Evolutionary conservation across 64 coral and sea anemone genomes (phyloP).

Genomic region (Cladopsammia gracilis): DNA sequence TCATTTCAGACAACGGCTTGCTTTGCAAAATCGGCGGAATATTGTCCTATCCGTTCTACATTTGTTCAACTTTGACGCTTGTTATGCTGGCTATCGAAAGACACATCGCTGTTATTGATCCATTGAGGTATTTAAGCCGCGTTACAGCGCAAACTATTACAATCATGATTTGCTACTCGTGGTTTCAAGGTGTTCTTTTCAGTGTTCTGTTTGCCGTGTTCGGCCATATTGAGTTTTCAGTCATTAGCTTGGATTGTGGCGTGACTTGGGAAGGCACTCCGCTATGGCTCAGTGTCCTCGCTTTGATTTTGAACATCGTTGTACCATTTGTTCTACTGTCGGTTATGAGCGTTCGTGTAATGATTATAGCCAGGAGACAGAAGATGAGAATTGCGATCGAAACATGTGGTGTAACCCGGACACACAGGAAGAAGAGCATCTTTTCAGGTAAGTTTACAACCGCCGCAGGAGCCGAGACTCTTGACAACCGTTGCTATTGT

Average conservation of each 20-base stretch:
- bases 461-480: no score
- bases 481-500: neutral
- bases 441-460: conserved; percentile 2
- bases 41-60: conserved; percentile 63
- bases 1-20: conserved; percentile 35
- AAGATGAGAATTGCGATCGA: conserved; percentile 31
- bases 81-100: conserved; percentile 68
- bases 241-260: conserved; percentile 64
- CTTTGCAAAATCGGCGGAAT: conserved; percentile 58
- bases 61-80: conserved; percentile 56
- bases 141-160: conserved; percentile 23
- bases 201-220: neutral
- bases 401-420: neutral
- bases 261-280: conserved; percentile 61
- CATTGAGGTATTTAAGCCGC: conserved; percentile 41
- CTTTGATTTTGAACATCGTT: conserved; percentile 49
- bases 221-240: conserved; percentile 48
- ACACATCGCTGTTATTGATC: conserved; percentile 66
- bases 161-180: conserved; percentile 53
- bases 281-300: conserved; percentile 42
- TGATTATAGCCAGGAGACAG: conserved; percentile 58
- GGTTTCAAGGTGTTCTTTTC: conserved; percentile 47
- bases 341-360: conserved; percentile 52
- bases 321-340: conserved; percentile 52
- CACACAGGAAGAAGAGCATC: conserved; percentile 6